These are phyloP conservation scores for Podargus strigoides DNA, from an alignment of 2,797 vertebrate species.

Conservation along the genomic window DNA sequence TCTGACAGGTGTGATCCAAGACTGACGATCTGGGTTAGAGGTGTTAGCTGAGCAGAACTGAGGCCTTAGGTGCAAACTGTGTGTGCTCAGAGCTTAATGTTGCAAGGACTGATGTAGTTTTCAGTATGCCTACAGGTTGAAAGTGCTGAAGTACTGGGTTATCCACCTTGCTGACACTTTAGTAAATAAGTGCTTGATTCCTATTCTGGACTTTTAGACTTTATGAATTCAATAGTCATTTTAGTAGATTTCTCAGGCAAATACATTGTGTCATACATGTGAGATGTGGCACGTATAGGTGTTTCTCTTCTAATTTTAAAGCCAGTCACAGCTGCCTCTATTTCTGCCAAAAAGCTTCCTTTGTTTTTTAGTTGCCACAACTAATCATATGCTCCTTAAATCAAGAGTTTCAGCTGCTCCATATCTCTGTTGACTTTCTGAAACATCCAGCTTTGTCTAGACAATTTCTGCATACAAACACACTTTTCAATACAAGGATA, in stretches of 20 bases:
- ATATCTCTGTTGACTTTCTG: neutral
- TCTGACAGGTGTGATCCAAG: neutral
- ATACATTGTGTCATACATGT: neutral
- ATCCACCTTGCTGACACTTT: neutral
- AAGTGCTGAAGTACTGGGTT: neutral
- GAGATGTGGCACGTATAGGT: neutral
- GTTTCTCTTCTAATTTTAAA: constrained; percentile 1
- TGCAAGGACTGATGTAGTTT: neutral
- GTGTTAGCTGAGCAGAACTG: neutral
- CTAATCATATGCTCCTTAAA: neutral
- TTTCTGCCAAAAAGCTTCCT: neutral
- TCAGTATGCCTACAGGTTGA: neutral
- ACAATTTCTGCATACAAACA: neutral
- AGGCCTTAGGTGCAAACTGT: neutral
- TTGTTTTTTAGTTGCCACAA: neutral
- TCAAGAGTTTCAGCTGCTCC: neutral
- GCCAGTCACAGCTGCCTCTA: neutral
- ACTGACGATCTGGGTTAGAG: neutral
- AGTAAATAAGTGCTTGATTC: neutral
- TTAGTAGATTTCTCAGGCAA: neutral
- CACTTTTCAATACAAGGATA: fast-evolving
- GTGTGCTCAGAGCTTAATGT: neutral
- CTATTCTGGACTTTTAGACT: neutral
- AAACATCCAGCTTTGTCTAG: neutral
- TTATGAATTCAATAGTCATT: neutral